A percentile compares a stretch with the other conserved stretches of the same genome.
Evolutionary conservation across 1,140 invertebrate species (phyloP).

Genomic region (Drosophila willistoni): DNA sequence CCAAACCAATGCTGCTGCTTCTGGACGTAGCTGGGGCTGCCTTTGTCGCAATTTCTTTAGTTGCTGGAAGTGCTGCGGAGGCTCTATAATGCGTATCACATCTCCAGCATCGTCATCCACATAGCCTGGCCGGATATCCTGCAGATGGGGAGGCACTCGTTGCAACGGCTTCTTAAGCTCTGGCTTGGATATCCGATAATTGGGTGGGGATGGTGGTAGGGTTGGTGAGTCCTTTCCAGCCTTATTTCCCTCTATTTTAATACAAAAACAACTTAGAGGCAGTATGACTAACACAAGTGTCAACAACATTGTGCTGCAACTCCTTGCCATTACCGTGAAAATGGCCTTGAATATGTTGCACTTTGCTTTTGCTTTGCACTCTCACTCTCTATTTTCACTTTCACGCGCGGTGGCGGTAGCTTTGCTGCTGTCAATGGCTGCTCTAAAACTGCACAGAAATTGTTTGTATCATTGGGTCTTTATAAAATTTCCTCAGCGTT

Average conservation of each 20-base stretch:
- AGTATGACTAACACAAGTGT: constrained; percentile 11
- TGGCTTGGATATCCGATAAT: constrained; percentile 62
- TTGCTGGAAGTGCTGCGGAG: constrained; percentile 70
- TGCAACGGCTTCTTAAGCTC: constrained; percentile 51
- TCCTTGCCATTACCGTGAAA: constrained; percentile 42
- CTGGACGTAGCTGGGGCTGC: constrained; percentile 21
- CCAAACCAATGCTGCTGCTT: constrained; percentile 51
- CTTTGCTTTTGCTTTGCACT: constrained; percentile 66
- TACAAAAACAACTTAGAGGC: constrained; percentile 1
- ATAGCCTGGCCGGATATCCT: constrained; percentile 68
- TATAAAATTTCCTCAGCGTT: constrained; percentile 74
- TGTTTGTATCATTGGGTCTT: constrained; percentile 65
- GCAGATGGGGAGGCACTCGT: constrained; percentile 65
- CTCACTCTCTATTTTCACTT: constrained; percentile 75
- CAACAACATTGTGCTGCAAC: constrained; percentile 4
- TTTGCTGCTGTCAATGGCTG: constrained; percentile 43
- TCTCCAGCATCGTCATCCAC: constrained; percentile 75
- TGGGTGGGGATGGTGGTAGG: constrained; percentile 8
- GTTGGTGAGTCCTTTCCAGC: neutral
- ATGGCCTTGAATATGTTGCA: constrained; percentile 49
- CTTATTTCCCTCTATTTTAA: constrained; percentile 45
- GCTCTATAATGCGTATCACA: constrained; percentile 75
- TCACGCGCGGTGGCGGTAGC: constrained; percentile 41
- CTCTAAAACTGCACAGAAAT: constrained; percentile 58
- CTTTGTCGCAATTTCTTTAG: constrained; percentile 55